A percentile compares a stretch with the other conserved stretches of the same genome.
Evolutionary conservation across 1,140 invertebrate genomes (phyloP).

Genomic region (Drosophila auraria): DNA sequence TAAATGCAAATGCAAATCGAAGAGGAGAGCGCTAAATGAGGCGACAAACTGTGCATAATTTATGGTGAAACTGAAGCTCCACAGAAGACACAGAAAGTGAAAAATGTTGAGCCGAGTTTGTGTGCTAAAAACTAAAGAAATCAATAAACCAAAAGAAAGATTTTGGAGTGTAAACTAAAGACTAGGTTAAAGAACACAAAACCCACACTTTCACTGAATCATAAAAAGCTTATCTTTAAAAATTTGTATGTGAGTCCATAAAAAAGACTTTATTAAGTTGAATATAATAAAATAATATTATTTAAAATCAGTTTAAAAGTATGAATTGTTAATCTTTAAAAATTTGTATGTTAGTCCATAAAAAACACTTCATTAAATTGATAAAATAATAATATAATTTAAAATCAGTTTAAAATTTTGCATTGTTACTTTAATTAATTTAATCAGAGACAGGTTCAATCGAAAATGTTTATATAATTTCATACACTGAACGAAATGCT

Average conservation of each 20-base stretch:
- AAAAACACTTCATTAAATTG: background rate
- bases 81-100: conserved; percentile 9
- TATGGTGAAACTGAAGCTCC: conserved; percentile 58
- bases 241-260: background rate
- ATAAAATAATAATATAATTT: background rate
- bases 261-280: background rate
- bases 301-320: no score
- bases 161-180: background rate
- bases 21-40: conserved; percentile 35
- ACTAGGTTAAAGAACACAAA: conserved; percentile 18
- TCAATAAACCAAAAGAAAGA: conserved; percentile 9
- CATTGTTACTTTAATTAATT: background rate
- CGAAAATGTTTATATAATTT: background rate
- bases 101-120: conserved; percentile 21
- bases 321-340: background rate
- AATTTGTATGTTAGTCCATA: background rate
- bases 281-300: background rate
- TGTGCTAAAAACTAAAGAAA: conserved; percentile 20
- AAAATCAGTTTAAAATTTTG: background rate
- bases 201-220: conserved; percentile 42
- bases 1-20: conserved; percentile 68
- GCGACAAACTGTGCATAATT: conserved; percentile 49
- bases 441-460: background rate
- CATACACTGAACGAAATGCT: background rate
- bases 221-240: conserved; percentile 6